These are phyloP conservation scores for Agapornis roseicollis DNA, from an alignment of 2,113 vertebrate species.

Conservation along the genomic window DNA sequence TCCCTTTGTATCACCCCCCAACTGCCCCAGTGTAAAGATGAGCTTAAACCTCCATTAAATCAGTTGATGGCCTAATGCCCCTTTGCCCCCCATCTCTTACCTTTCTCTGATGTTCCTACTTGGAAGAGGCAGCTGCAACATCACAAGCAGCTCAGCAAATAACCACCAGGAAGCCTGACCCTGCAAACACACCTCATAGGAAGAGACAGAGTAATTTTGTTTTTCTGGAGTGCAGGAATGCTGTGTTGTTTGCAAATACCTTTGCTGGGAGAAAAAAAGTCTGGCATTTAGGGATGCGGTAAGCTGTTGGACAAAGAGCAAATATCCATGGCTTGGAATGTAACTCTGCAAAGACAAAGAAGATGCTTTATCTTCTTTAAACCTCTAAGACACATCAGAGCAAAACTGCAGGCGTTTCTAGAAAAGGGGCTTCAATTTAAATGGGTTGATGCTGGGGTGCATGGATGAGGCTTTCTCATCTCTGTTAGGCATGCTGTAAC, in stretches of 20 bases:
- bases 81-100: background rate
- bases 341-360: background rate
- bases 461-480: background rate
- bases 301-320: conserved; percentile 33
- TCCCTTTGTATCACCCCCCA: background rate
- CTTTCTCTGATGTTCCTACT: background rate
- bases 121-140: background rate
- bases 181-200: background rate
- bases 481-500: background rate
- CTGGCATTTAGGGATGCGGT: background rate
- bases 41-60: background rate
- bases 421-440: background rate
- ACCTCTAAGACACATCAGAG: background rate
- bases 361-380: background rate
- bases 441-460: background rate
- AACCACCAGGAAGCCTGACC: background rate
- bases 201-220: background rate
- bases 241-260: conserved; percentile 38
- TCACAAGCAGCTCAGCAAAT: background rate
- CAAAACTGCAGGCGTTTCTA: background rate
- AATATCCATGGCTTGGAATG: background rate
- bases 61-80: background rate
- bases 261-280: background rate
- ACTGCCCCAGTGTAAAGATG: background rate
- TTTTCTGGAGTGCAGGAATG: background rate